Conservation (phyloP, 2,797 vertebrate species). For the Tokudaia muenninki region DNA sequence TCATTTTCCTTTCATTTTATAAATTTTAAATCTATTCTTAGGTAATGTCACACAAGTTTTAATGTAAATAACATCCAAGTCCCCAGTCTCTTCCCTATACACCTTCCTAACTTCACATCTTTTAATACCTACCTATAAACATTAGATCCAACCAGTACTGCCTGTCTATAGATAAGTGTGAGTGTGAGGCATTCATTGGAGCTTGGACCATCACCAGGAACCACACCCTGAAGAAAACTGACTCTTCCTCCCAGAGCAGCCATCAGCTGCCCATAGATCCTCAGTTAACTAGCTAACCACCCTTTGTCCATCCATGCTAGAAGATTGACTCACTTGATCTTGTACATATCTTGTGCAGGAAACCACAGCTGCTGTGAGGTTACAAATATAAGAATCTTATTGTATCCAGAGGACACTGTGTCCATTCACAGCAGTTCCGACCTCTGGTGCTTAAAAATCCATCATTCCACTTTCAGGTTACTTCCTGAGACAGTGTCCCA, state of each 20-base stretch:
- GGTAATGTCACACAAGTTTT: not conserved
- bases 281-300: not conserved
- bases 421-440: not conserved
- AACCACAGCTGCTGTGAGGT: not conserved
- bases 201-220: not conserved
- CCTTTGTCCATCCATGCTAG: not conserved
- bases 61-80: not conserved
- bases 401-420: not conserved
- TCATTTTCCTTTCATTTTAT: not conserved
- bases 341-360: not conserved
- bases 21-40: not conserved
- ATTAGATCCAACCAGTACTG: not conserved
- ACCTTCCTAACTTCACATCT: not conserved
- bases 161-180: not conserved
- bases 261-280: not conserved
- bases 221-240: not conserved
- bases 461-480: not conserved
- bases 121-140: not conserved
- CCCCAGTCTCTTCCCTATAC: not conserved
- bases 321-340: not conserved
- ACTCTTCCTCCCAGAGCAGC: not conserved
- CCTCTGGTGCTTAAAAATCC: not conserved
- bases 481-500: not conserved
- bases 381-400: no score
- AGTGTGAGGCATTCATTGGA: not conserved